These are phyloP conservation scores for Sebastes jordani DNA, from an alignment of 2,797 vertebrate genomes.

Conservation along the genomic window DNA sequence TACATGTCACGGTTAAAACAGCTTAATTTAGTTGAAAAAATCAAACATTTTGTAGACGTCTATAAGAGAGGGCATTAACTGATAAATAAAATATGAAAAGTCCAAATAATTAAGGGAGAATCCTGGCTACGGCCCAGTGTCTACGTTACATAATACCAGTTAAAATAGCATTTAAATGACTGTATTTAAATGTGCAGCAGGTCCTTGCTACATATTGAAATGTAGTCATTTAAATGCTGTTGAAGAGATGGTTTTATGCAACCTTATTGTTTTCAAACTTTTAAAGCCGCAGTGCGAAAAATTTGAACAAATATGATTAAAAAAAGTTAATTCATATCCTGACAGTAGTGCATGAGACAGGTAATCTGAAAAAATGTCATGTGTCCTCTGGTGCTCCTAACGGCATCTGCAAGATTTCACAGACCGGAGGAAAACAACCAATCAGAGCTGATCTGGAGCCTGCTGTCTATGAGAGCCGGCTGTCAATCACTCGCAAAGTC, in stretches of 20 bases:
- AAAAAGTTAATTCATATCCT: no score
- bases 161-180: not conserved
- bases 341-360: no score
- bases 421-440: no score
- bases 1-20: not conserved
- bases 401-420: no score
- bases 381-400: no score
- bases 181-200: not conserved
- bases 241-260: not conserved
- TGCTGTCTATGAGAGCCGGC: no score
- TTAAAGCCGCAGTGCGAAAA: rapidly evolving
- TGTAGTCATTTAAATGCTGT: not conserved
- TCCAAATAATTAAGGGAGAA: not conserved
- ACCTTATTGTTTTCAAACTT: not conserved
- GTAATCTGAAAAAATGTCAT: no score
- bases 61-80: not conserved
- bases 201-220: not conserved
- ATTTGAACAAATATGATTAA: no score
- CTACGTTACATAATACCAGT: not conserved
- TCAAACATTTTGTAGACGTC: not conserved
- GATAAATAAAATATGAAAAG: not conserved
- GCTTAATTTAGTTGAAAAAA: not conserved
- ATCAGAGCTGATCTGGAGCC: rapidly evolving
- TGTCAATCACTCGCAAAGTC: no score
- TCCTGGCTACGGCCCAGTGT: not conserved